These are phyloP conservation scores for cattle (Bos taurus) DNA, from an alignment of 2,113 vertebrate genomes.

Conservation along the genomic window ARS-UCD2.0 NC_037345.1:32610501-32611000, in stretches of 20 bases:
- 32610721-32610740: neutral
- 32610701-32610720: neutral
- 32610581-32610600: neutral
- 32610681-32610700: neutral
- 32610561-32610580: neutral
- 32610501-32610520: constrained; percentile 21
- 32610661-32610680: neutral
- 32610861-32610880: neutral
- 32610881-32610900: neutral
- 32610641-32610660: neutral
- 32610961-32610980: neutral
- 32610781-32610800: neutral
- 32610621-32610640: neutral
- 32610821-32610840: neutral
- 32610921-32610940: neutral
- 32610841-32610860: neutral
- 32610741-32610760: neutral
- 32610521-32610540: constrained; percentile 49
- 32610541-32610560: neutral
- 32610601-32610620: neutral
- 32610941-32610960: neutral
- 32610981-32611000: neutral
- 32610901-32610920: constrained; percentile 18
- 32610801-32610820: neutral
- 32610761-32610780: neutral